Conservation (phyloP, 1,140 invertebrate species). For the Pseudobourletiella spinata region DNA sequence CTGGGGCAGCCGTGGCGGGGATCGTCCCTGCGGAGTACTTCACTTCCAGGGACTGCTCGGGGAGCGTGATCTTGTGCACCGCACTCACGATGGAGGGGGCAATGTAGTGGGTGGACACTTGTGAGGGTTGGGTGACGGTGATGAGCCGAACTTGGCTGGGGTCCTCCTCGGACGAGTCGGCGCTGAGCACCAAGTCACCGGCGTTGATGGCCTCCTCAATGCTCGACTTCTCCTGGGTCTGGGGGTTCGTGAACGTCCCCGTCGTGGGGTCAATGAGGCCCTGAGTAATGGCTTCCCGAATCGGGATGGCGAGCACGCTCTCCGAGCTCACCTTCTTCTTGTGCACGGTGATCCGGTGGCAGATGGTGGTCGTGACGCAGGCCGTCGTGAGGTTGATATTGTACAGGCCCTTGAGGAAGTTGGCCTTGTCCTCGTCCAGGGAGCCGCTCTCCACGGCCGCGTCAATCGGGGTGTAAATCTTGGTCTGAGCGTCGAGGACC, state of each 20-base stretch:
- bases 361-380: conserved; percentile 68
- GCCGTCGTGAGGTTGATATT: conserved; percentile 76
- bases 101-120: not conserved
- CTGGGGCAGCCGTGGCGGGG: not conserved
- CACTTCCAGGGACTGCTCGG: not conserved
- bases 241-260: conserved; percentile 69
- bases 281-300: conserved; percentile 54
- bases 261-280: conserved; percentile 70
- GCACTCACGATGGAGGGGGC: not conserved
- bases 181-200: not conserved
- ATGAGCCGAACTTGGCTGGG: not conserved
- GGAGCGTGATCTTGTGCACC: not conserved
- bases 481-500: conserved; percentile 64
- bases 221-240: conserved; percentile 60
- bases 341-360: conserved; percentile 60
- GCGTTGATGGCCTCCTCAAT: conserved; percentile 66
- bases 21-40: not conserved
- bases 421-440: conserved; percentile 75
- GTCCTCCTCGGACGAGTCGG: not conserved
- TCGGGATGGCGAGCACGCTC: not conserved
- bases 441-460: conserved; percentile 74
- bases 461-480: conserved; percentile 67
- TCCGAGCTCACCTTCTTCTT: conserved; percentile 49
- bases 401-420: conserved; percentile 67
- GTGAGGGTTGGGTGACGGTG: not conserved